These are phyloP conservation scores for Elanus axillaris DNA, from an alignment of 2,113 vertebrate genomes.

Conservation along the genomic window DNA sequence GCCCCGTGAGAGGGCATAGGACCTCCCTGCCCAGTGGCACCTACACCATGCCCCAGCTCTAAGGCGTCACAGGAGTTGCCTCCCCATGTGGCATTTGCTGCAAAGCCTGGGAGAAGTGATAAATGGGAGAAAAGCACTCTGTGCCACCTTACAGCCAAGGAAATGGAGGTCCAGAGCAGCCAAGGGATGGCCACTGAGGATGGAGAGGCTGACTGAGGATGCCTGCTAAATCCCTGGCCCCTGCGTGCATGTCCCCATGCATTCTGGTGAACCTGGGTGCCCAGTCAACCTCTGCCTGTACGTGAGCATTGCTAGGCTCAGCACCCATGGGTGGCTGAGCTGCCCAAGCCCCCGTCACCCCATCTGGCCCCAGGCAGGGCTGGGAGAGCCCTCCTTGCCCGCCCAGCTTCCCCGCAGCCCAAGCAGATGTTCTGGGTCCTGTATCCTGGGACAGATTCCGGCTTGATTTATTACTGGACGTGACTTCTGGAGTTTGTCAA, in stretches of 20 bases:
- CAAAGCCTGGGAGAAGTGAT: neutral
- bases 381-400: neutral
- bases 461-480: constrained; percentile 60
- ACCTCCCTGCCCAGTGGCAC: neutral
- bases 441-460: neutral
- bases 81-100: neutral
- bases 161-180: neutral
- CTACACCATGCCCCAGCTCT: neutral
- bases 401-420: neutral
- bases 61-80: neutral
- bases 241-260: accelerated
- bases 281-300: neutral
- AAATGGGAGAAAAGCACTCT: neutral
- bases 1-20: neutral
- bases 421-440: constrained; percentile 62
- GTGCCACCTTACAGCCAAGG: neutral
- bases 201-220: neutral
- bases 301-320: accelerated
- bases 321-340: neutral
- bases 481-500: constrained; percentile 66
- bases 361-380: neutral
- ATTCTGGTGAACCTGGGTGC: neutral
- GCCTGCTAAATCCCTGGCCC: neutral
- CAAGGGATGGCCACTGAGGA: neutral
- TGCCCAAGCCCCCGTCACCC: neutral